phyloP scores from a whole-genome alignment of 1,140 invertebrate genomes.

The Temnothorax nylanderi region DNA sequence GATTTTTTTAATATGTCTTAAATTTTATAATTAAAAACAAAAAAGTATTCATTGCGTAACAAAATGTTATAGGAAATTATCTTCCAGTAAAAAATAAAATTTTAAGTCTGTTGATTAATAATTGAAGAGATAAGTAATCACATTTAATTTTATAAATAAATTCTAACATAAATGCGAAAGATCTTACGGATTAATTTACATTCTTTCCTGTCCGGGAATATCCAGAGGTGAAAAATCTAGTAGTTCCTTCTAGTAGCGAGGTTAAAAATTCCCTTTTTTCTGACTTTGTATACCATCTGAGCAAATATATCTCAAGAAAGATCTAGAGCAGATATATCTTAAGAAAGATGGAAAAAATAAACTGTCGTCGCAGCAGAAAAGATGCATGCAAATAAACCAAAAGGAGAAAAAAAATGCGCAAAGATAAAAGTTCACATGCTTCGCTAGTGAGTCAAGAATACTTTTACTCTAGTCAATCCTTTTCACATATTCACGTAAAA shows the following conservation, averaged over 20 bases:
- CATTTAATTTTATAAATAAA: background rate
- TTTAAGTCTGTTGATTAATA: background rate
- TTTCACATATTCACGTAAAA: constrained; percentile 16
- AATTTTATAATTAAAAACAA: background rate
- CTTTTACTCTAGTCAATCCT: constrained; percentile 25
- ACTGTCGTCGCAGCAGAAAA: background rate
- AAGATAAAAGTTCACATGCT: constrained; percentile 26
- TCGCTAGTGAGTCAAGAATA: constrained; percentile 13
- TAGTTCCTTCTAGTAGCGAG: background rate
- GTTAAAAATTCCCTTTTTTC: constrained; percentile 29
- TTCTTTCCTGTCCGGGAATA: background rate
- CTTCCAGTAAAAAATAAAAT: background rate
- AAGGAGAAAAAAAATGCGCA: background rate
- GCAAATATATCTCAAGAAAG: background rate
- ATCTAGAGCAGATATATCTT: background rate
- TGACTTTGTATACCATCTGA: background rate
- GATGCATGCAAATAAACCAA: constrained; percentile 8
- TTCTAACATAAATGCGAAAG: background rate
- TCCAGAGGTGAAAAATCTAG: background rate
- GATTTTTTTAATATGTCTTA: background rate
- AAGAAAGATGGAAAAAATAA: constrained; percentile 35
- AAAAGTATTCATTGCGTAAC: background rate
- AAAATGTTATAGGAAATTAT: background rate
- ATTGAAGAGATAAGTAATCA: background rate
- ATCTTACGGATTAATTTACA: background rate